Base-by-base conservation (phyloP, 64 coral and sea anemone genomes). In the Montipora cactus region DNA sequence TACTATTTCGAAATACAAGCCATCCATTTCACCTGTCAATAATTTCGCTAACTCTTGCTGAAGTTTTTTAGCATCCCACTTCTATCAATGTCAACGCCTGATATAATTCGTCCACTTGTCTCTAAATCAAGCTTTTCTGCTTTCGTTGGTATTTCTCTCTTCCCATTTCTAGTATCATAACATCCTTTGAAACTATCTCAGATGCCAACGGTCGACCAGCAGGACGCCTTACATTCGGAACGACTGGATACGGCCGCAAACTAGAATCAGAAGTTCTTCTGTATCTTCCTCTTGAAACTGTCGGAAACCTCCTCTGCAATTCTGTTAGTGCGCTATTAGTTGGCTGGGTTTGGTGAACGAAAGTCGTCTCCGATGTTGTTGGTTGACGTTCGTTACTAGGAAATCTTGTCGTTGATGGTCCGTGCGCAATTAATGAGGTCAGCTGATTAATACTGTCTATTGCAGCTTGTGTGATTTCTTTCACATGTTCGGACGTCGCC, bases 1-100 rank as follows among this genome's bases (percentile, higher is more conserved):
- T 15, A 90, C 93, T 49, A 94, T 94, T 81, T 94, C 87, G 48
- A 94, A 94, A 66, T 47, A 71, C 70, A 94, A 14, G 8, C 87
- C 93, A 45, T 89, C 87, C 45, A 90, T 72, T 89, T 94, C 79
- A 77, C 87, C 93, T 73, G 79, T 82, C 44, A 94, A 70, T 76
- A 94, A 87, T 64, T 62, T 28, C 28, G 57, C 7, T 37, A 93
- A 51, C 20, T 93, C 72, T 53, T 46, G 71, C 22, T 87, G 52
- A 87, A 93, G 83, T 2, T 20, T 93, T 74, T 83, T 76, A 19
- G 71, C 46, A 92, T 92, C 80, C 90, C 90, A 84, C 52, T 76
- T 52, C 90, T 52, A 55, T 92, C 16, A 77, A 92, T 84, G 79
- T 92, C 80, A 75, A 92, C 15, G 8, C 90, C 81, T 46, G 71